Evolutionary conservation across 2,888 invertebrate species (phyloP), one percentile per base, ranked within the genome.

Genomic region (Liposcelis brunnea): DNA sequence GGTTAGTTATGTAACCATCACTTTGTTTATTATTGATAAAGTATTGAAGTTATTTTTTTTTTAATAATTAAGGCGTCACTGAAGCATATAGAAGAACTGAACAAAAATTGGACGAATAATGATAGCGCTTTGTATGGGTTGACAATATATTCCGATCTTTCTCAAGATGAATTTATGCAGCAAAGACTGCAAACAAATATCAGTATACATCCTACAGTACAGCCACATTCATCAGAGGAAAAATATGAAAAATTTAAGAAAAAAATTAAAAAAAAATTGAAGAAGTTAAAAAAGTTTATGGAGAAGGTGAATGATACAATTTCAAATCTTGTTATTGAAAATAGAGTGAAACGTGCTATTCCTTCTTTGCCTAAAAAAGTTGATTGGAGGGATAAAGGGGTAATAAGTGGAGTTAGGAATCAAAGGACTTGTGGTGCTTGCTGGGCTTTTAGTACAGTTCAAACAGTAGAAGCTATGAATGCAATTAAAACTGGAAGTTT

Each of bases 361-460:
- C 42, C 53, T 10, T 31, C 46, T 34, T 48, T 74, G 34, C 73
- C 74, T 0, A 47, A 66, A 36, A 64, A 66, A 54, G 58, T 74
- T 44, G 74, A 74, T 57, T 75, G 74, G 82, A 66, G 79, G 52
- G 60, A 68, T 0, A 73, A 74, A 55, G 74, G 74, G 19, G 72
- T 76, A 8, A 65, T 87, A 2, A 72, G 78, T 2, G 62, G 72
- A 1, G 71, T 87, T 0, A 70, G 72, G 44, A 74, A 78, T 60
- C 87, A 87, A 61, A 75, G 75, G 10, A 55, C 68, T 8, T 87
- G 87, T 61, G 86, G 86, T 1, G 86, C 84, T 0, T 87, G 87
- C 59, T 87, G 86, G 85, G 86, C 86, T 0, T 85, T 84, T 61
- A 81, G 83, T 57, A 75, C 77, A 0, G 67, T 84, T 1, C 33